Percentiles rank a stretch among this genome's conserved stretches.
phyloP scores from a whole-genome alignment of 2,888 invertebrate species.

The Xanthorhoe designata region DNA sequence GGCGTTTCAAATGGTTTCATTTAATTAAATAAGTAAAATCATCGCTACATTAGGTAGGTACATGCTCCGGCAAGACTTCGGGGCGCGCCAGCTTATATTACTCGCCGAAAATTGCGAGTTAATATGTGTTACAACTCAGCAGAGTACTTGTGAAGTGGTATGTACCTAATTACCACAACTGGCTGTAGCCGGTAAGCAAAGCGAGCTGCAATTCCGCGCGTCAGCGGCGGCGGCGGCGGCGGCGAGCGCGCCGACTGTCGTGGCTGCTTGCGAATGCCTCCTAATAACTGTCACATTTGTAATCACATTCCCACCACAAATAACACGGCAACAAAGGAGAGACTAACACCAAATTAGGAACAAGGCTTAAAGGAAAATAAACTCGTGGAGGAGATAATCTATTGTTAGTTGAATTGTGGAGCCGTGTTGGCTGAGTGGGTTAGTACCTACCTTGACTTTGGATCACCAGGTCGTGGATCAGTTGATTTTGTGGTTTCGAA shows the following conservation, averaged over 20 bases:
- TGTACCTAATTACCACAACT: not conserved
- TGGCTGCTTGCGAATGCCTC: not conserved
- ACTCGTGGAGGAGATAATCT: too few species aligned
- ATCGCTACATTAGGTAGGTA: not conserved
- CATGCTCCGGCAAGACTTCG: not conserved
- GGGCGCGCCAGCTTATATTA: not conserved
- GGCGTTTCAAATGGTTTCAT: not conserved
- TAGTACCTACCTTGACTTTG: too few species aligned
- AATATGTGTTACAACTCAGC: not conserved
- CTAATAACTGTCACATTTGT: not conserved
- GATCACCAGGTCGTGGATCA: too few species aligned
- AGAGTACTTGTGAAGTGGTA: not conserved
- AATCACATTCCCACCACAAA: not conserved
- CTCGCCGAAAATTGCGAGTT: not conserved
- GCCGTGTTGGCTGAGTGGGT: too few species aligned
- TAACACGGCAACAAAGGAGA: not conserved
- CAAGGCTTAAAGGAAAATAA: not conserved
- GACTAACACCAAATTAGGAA: not conserved
- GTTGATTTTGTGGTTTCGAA: too few species aligned
- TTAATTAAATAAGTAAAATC: slow-evolving; percentile 1
- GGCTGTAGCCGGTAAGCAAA: not conserved
- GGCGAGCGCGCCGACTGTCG: not conserved
- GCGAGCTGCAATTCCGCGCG: not conserved
- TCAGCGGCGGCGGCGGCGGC: not conserved
- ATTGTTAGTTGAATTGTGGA: too few species aligned